Base-by-base conservation (phyloP, 2,113 vertebrate genomes). In the Azemiops feae region DNA sequence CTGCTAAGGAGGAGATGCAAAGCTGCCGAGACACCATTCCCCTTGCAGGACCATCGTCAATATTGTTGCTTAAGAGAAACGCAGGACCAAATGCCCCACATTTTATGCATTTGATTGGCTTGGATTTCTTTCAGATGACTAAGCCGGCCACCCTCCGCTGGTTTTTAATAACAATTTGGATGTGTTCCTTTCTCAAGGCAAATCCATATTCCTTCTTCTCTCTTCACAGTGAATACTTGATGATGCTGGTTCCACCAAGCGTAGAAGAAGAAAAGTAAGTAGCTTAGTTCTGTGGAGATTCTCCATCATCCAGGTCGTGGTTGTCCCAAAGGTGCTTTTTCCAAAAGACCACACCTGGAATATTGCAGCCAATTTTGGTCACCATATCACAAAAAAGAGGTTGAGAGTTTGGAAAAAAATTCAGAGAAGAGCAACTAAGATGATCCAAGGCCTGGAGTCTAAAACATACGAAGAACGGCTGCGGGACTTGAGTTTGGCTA, bases 221-320 rank as follows among this genome's bases (percentile, higher is more conserved):
- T 95, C 93, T 89, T 92, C 53, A 5, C 95, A 99, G 99, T 81
- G 99, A 99, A 94, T 99, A 99, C 96, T 98, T 99, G 95, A 96
- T 98, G 55, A 99, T 99, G 99, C 97, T 99, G 95, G 99, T 99
- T 98, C 99, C 99, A 2, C 99, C 99, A 22, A 97, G 98, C 2
- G 7, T 98, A 91, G 99, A 99, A 94, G 99, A 99, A 96, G 99
- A 99, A 96, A 97, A 97, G 99, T 99, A 98, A 98, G 99, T 98
- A 9, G 5, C 9, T 55, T 14, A 3, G 3, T n/a, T n/a, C 60
- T 64, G 5, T 14, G 30, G 60, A n/a, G 60, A 69, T 69, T 69
- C 60, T 69, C 4, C 60, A 14, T n/a, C 60, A n/a, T 69, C 30
- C 60, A 69, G 27, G 60, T 30, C 58, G 30, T 7, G 9, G 3